Base-by-base conservation (phyloP, 1,140 invertebrate genomes). In the Nomia melanderi region DNA sequence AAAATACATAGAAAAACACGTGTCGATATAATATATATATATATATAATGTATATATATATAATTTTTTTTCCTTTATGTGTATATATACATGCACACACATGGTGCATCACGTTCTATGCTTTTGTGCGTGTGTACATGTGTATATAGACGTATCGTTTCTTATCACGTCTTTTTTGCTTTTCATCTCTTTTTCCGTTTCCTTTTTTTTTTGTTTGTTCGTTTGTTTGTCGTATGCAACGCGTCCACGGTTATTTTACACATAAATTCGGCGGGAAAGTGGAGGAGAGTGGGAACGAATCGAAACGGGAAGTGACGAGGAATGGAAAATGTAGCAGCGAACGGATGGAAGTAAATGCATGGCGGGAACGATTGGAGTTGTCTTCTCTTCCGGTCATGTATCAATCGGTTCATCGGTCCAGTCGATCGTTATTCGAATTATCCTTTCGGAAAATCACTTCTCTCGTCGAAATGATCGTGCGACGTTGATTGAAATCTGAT, bases 1-100 rank as follows among this genome's bases (percentile, higher is more conserved):
- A 82, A 47, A 77, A 72, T 83, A 86, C 81, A 86, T 83, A 84
- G 81, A 86, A 86, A 85, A 86, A 81, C 81, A 86, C 54, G 66
- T 82, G 69, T 86, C 67, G 57, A 65, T 83, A 82, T 71, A 76
- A 79, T 79, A 75, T 81, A 83, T 81, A 63, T 85, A 54, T n/a
- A n/a, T n/a, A n/a, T n/a, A n/a, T n/a, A n/a, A n/a, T n/a, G n/a
- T n/a, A n/a, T n/a, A n/a, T n/a, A n/a, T n/a, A n/a, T n/a, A n/a
- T n/a, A n/a, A n/a, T n/a, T n/a, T 50, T n/a, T n/a, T n/a, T n/a
- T 7, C 17, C 0, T 20, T 20, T 44, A 2, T 4, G 12, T 14
- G 41, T 44, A 11, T 44, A 5, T 20, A 14, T 3, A 14, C 39
- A 14, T 41, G 39, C 11, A 14, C 11, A 14, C 11, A 3, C 11